Evolutionary conservation across 2,888 invertebrate species (phyloP).

Genomic region (Leucoma salicis): DNA sequence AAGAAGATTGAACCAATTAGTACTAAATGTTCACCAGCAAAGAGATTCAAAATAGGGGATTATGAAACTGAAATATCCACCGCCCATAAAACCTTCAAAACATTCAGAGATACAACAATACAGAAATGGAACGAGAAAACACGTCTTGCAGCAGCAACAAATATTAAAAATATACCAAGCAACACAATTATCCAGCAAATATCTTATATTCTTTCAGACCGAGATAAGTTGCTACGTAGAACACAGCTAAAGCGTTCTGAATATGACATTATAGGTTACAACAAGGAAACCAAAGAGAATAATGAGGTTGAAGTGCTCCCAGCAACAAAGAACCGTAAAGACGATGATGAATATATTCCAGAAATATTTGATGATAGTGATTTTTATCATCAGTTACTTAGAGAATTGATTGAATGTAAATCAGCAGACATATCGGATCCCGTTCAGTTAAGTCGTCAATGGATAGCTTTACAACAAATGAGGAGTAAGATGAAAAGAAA

Average conservation of each 20-base stretch:
- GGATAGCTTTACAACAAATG: conserved; percentile 95
- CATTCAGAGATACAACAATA: conserved; percentile 90
- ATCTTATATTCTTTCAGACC: conserved; percentile 91
- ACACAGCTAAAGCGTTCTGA: conserved; percentile 91
- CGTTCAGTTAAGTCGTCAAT: conserved; percentile 92
- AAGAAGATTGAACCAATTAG: conserved; percentile 33
- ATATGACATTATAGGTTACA: conserved; percentile 86
- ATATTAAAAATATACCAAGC: conserved; percentile 82
- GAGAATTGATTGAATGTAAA: conserved; percentile 96
- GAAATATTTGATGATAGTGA: conserved; percentile 98
- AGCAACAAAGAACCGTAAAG: conserved; percentile 51
- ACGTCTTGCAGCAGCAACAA: conserved; percentile 85
- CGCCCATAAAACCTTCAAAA: conserved; percentile 83
- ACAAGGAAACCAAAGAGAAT: conserved; percentile 37
- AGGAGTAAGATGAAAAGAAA: conserved; percentile 95
- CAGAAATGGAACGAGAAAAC: conserved; percentile 98
- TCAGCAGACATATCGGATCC: conserved; percentile 92
- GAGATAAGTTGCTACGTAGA: conserved; percentile 87
- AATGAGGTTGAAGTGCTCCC: conserved; percentile 41
- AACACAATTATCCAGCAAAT: conserved; percentile 90
- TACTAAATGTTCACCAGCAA: conserved; percentile 25
- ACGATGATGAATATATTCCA: conserved; percentile 84
- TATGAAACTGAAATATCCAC: conserved; percentile 81
- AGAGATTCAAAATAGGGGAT: conserved; percentile 81
- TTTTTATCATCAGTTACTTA: conserved; percentile 96